Percentiles rank a stretch among this genome's conserved stretches.
These are phyloP conservation scores for Serranus cabrilla DNA, from an alignment of 2,797 vertebrate species.

Conservation along the genomic window DNA sequence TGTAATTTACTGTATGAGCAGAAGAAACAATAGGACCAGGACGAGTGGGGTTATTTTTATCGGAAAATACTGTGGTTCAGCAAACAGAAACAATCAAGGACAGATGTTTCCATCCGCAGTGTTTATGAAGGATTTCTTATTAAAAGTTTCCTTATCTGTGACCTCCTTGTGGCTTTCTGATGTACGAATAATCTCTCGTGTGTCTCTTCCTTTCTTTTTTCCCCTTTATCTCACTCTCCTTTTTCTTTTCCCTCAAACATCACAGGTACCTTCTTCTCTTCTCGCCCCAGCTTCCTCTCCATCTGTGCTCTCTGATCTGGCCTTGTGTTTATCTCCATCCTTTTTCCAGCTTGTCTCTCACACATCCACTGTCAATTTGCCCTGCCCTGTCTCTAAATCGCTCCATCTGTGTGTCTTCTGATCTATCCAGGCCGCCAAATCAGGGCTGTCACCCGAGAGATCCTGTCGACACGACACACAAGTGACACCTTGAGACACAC, in stretches of 20 bases:
- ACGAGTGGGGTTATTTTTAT: conserved; percentile 7
- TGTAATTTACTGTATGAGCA: conserved; percentile 15
- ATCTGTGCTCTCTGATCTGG: conserved; percentile 52
- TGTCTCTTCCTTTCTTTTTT: background rate
- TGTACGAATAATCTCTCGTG: background rate
- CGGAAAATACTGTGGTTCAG: background rate
- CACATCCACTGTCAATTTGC: conserved; percentile 32
- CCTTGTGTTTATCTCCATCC: conserved; percentile 33
- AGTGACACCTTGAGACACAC: conserved; percentile 41
- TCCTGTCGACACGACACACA: conserved; percentile 39
- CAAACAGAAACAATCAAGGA: conserved; percentile 28
- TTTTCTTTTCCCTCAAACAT: conserved; percentile 1
- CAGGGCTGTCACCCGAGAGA: conserved; percentile 26
- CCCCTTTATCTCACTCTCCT: background rate
- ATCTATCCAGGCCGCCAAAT: conserved; percentile 37
- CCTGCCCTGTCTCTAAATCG: conserved; percentile 15
- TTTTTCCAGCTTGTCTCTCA: conserved; percentile 43
- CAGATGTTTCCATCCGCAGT: background rate
- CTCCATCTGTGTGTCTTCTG: conserved; percentile 38
- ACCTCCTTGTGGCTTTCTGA: conserved; percentile 1
- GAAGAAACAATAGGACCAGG: background rate
- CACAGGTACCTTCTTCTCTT: background rate
- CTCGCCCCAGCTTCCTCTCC: conserved; percentile 36
- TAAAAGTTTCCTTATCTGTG: background rate
- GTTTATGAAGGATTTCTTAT: background rate